Evolutionary conservation across 2,113 vertebrate species (phyloP).

Genomic region (Muscicapa adusta): DNA sequence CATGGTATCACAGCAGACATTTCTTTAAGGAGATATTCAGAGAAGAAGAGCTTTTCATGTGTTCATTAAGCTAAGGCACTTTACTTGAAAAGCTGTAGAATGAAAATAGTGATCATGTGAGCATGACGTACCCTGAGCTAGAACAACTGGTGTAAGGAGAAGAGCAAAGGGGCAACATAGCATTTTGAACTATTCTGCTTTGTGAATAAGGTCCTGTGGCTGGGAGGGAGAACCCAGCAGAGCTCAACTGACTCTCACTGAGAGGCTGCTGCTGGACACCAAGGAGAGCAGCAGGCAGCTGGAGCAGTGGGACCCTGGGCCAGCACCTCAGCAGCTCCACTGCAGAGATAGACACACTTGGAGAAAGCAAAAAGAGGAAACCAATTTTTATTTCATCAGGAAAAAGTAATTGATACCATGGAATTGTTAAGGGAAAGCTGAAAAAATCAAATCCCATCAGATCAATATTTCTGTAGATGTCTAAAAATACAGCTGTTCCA

Average conservation of each 20-base stretch:
- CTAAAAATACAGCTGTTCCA: background rate
- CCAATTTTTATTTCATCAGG: background rate
- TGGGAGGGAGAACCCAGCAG: background rate
- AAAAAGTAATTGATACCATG: fast-evolving
- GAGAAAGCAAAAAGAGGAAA: background rate
- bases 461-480: background rate
- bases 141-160: background rate
- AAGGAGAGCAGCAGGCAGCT: background rate
- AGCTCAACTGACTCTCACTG: background rate
- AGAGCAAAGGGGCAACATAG: background rate
- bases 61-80: background rate
- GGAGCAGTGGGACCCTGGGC: background rate
- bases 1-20: background rate
- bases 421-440: background rate
- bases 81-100: background rate
- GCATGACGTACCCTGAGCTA: background rate
- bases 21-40: background rate
- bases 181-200: background rate
- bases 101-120: background rate
- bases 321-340: background rate
- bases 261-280: background rate
- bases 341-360: background rate
- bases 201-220: background rate
- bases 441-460: background rate
- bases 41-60: background rate